phyloP scores from a whole-genome alignment of 37 sponge, comb jelly and placozoan species.

The Agelas oroides region DNA sequence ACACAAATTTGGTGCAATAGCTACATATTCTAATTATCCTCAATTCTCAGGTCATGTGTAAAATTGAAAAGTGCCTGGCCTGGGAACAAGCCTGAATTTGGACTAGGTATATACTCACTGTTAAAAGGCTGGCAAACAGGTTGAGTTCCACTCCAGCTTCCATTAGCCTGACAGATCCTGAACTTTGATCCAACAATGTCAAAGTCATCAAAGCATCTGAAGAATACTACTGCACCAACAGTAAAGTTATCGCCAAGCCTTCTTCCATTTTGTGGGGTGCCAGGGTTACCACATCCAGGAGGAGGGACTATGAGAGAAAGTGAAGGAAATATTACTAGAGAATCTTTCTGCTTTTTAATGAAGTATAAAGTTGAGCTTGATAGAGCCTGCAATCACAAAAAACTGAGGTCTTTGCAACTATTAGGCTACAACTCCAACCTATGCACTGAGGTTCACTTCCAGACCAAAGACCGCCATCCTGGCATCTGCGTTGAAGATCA shows the following conservation, averaged over 20 bases:
- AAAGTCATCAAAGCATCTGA: constrained; percentile 72
- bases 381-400: no score
- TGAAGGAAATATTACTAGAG: no score
- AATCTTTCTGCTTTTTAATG: no score
- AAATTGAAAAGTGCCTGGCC: no score
- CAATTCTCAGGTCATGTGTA: no score
- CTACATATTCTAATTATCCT: no score
- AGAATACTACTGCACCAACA: constrained; percentile 38
- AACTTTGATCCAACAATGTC: constrained; percentile 39
- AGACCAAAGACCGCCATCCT: background rate
- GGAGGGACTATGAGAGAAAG: background rate
- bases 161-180: constrained; percentile 55
- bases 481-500: background rate
- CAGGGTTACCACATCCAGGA: constrained; percentile 69
- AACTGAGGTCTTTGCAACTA: no score
- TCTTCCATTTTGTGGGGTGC: constrained; percentile 43
- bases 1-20: no score
- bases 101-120: background rate
- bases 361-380: no score
- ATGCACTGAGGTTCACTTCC: constrained; percentile 27
- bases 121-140: constrained; percentile 55
- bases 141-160: constrained; percentile 55
- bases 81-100: no score
- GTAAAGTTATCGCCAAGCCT: constrained; percentile 24
- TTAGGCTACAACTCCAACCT: constrained; percentile 35